phyloP scores from a whole-genome alignment of 2,113 vertebrate species.

The Podocnemis expansa region DNA sequence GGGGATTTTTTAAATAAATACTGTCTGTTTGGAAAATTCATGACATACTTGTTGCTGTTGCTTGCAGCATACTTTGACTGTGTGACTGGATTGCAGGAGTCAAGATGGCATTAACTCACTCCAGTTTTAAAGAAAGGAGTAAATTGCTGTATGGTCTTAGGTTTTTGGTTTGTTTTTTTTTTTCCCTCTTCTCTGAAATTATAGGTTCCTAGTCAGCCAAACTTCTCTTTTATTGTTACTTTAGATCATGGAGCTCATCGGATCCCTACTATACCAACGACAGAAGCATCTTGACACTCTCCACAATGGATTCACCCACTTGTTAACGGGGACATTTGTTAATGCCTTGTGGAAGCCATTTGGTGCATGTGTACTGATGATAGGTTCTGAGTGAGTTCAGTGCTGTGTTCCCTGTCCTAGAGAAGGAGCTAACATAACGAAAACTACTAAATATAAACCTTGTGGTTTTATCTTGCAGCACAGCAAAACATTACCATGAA shows the following conservation, averaged over 20 bases:
- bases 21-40: not conserved
- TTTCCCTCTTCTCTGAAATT: conserved; percentile 40
- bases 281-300: conserved; percentile 95
- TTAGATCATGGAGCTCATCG: conserved; percentile 93
- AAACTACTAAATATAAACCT: not conserved
- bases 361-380: conserved; percentile 33
- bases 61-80: not conserved
- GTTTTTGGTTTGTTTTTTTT: not conserved
- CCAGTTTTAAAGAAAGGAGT: not conserved
- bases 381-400: conserved; percentile 35
- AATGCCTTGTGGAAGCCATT: conserved; percentile 62
- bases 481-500: conserved; percentile 2
- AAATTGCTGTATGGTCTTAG: not conserved
- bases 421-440: not conserved
- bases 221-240: conserved; percentile 87
- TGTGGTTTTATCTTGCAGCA: not conserved
- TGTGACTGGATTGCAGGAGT: not conserved
- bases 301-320: conserved; percentile 89
- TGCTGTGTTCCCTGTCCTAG: conserved; percentile 17
- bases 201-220: conserved; percentile 76
- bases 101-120: not conserved
- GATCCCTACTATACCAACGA: conserved; percentile 94
- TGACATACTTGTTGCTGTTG: not conserved
- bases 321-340: conserved; percentile 82
- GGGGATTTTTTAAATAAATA: not conserved